Evolutionary conservation across 2,888 invertebrate genomes (phyloP), one percentile per base, ranked within the genome.

Genomic region (Globia sparganii): DNA sequence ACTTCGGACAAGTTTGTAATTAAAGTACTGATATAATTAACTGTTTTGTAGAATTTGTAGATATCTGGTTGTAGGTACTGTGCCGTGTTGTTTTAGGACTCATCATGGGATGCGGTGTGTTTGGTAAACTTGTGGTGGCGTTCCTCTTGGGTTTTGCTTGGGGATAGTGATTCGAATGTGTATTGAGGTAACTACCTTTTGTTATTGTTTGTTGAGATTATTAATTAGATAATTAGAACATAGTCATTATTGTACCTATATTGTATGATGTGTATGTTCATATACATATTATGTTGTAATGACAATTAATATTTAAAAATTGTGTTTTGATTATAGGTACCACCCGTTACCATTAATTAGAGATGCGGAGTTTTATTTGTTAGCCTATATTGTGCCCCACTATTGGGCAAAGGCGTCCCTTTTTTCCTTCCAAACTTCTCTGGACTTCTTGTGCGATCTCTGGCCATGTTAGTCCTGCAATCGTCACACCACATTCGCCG

Each of bases 1-100:
- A 87, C 87, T 87, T 87, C 78, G 87, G 88, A 88, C 77, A 84
- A 88, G 80, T 88, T 82, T 73, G 80, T 86, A 88, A 88, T 87
- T 88, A 87, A 87, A 88, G 78, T 80, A 71, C 77, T 79, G 85
- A 83, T 87, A 75, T 87, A 85, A 87, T 84, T 87, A 88, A 87
- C 84, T 69, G 78, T 72, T 68, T 62, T 28, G 71, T 75, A 68
- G 43, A 64, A 87, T 81, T 80, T 80, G 61, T 80, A 37, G 73
- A 31, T 84, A 78, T 86, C 31, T 58, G 49, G 64, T 69, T 75
- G 28, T 37, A 37, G 37, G 37, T 61, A 58, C 18, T 31, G 46
- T 28, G 40, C 31, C 28, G 18, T 82, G 71, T 69, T 86, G 59
- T 65, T 85, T 85, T 81, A 77, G 62, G 64, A 68, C 73, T 77